A percentile compares a stretch with the other conserved stretches of the same genome.
phyloP scores from a whole-genome alignment of 2,888 invertebrate species.

The Nymphalis polychloros region DNA sequence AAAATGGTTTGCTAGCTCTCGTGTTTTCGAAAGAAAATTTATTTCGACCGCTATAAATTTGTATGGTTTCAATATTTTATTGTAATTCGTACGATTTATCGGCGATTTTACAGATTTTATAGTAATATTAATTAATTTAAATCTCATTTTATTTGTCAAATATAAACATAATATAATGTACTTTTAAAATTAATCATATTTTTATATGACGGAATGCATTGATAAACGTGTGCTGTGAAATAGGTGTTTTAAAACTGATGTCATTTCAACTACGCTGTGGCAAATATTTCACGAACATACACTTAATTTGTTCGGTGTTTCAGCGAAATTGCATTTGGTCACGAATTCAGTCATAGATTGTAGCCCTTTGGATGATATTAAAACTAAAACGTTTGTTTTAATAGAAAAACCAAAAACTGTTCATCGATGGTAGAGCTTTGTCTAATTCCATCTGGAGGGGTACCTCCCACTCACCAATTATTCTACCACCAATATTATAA shows the following conservation, averaged over 20 bases:
- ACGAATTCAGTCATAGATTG: constrained; percentile 15
- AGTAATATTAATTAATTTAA: constrained; percentile 9
- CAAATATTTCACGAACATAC: constrained; percentile 27
- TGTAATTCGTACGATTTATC: constrained; percentile 11
- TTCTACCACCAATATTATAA: too few species aligned
- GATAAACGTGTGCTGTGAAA: background rate
- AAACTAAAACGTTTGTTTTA: background rate
- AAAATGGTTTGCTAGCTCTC: constrained; percentile 38
- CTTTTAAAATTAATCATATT: constrained; percentile 1
- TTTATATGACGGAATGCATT: background rate
- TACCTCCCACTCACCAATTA: too few species aligned
- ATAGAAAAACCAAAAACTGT: constrained; percentile 1
- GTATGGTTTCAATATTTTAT: constrained; percentile 17
- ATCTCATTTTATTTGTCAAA: constrained; percentile 6
- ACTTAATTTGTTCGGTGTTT: constrained; percentile 31
- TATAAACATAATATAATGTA: constrained; percentile 1
- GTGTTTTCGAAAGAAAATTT: constrained; percentile 33
- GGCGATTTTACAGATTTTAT: constrained; percentile 11
- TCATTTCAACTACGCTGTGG: constrained; percentile 13
- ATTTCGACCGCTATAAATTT: constrained; percentile 23
- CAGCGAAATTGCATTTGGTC: constrained; percentile 27
- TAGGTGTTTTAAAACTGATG: constrained; percentile 8
- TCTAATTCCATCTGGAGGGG: too few species aligned
- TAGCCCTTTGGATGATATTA: background rate
- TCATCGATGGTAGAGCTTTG: background rate